Evolutionary conservation across 2,113 vertebrate species (phyloP).

Genomic region (Geococcyx californianus): DNA sequence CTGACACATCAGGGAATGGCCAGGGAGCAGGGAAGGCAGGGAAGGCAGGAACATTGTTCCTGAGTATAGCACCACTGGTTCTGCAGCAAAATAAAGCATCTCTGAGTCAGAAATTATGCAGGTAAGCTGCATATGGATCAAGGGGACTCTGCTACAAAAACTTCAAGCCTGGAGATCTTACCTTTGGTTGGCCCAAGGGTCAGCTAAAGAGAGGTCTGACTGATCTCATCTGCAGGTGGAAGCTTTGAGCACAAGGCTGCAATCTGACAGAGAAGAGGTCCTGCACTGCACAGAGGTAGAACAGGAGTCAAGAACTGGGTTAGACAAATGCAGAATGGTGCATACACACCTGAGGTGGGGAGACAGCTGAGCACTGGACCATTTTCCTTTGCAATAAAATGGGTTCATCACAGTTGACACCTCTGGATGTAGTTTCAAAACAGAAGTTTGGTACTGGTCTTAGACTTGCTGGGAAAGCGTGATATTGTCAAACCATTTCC

Average conservation of each 20-base stretch:
- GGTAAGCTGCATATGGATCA: not conserved
- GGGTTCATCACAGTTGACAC: not conserved
- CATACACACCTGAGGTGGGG: fast-evolving
- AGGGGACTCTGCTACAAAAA: not conserved
- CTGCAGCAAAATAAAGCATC: not conserved
- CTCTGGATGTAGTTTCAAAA: not conserved
- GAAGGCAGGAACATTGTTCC: not conserved
- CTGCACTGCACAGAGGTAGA: not conserved
- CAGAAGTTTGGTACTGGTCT: not conserved
- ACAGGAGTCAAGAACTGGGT: not conserved
- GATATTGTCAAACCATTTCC: not conserved
- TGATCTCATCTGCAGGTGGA: fast-evolving
- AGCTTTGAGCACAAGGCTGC: not conserved
- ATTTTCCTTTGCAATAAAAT: not conserved
- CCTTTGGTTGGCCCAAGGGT: not conserved
- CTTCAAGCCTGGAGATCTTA: not conserved
- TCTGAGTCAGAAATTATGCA: not conserved
- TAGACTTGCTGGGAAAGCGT: not conserved
- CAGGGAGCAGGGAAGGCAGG: not conserved
- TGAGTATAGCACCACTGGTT: too few relatives aligned
- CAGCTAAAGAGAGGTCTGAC: not conserved
- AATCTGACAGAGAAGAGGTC: not conserved
- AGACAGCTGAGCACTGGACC: not conserved
- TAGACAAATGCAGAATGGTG: not conserved
- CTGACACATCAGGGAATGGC: not conserved